Conservation (phyloP, 2,888 invertebrate genomes). For the Chesias legatella region DNA sequence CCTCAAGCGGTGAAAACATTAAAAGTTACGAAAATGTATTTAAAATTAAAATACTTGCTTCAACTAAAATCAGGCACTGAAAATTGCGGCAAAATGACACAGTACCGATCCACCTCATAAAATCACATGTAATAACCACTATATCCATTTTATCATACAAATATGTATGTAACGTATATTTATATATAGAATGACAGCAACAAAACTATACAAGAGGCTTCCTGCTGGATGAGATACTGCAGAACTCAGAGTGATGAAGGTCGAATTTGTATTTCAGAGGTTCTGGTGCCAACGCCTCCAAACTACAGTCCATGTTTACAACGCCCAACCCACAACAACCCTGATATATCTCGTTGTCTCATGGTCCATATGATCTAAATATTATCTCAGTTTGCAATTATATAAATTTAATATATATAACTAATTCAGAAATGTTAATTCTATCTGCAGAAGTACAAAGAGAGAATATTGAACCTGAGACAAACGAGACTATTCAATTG, state of each 20-base stretch:
- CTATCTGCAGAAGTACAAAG: constrained; percentile 79
- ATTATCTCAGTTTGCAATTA: constrained; percentile 39
- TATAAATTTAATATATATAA: constrained; percentile 20
- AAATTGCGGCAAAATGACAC: too few species aligned
- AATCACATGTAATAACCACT: too few species aligned
- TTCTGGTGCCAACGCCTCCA: constrained; percentile 71
- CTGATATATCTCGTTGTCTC: constrained; percentile 83
- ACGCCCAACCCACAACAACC: constrained; percentile 80
- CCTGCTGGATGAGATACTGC: constrained; percentile 47
- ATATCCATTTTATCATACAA: too few species aligned
- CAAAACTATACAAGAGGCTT: constrained; percentile 59
- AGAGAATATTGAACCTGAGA: constrained; percentile 74
- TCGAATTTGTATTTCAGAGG: constrained; percentile 78
- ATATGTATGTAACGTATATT: constrained; percentile 4
- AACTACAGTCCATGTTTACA: constrained; percentile 74
- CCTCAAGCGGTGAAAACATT: too few species aligned
- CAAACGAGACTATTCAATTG: constrained; percentile 66
- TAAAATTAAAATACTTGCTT: too few species aligned
- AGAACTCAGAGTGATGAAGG: constrained; percentile 66
- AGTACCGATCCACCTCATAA: too few species aligned
- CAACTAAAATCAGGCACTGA: too few species aligned
- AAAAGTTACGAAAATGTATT: too few species aligned
- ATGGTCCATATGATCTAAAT: constrained; percentile 83
- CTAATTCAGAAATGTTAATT: constrained; percentile 70
- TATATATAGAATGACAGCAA: constrained; percentile 51